Evolutionary conservation across 2,113 vertebrate species (phyloP), one percentile per base, ranked within the genome.

Genomic region (Triplophysa siluroides): DNA sequence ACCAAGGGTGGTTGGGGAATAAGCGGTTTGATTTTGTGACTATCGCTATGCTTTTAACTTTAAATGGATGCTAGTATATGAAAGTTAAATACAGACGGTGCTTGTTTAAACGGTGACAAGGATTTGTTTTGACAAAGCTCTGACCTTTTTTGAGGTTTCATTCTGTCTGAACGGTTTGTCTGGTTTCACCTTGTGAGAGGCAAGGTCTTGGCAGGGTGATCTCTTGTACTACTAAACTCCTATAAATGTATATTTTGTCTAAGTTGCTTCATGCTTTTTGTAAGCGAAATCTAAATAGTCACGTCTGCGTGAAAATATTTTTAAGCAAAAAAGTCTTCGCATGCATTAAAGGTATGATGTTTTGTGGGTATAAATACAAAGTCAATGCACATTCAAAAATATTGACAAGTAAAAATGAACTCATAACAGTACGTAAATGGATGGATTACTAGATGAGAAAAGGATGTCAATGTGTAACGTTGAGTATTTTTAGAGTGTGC

Each of bases 401-500:
- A 21, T 58, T 58, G 19, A 58, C 19, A n/a, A 1, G 6, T 38
- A 38, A 38, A 38, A 45, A 45, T 45, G 43, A 58, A 58, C n/a
- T 58, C n/a, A 19, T 10, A 58, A 21, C 16, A 8, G 19, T 52
- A 9, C 43, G 12, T 45, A 52, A 58, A 58, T 58, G 16, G 19
- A 56, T n/a, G 2, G 54, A 58, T 21, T 52, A 52, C 14, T 21
- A 16, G 19, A 58, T 0, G 19, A 47, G 50, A 75, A 54, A 56
- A 45, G 29, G n/a, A 45, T 61, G 56, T 43, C 14, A 13, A 76
- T 63, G 8, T 65, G 19, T 38, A 41, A 11, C 10, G 77, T 52
- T 69, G 52, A 69, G 29, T 47, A 24, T 84, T 81, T 75, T 52
- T 81, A 70, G 61, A 24, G 70, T 23, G 58, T 81, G 78, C 71